Base-by-base conservation (phyloP, 2,113 vertebrate genomes). In the Motacilla tschutschensis region DNA sequence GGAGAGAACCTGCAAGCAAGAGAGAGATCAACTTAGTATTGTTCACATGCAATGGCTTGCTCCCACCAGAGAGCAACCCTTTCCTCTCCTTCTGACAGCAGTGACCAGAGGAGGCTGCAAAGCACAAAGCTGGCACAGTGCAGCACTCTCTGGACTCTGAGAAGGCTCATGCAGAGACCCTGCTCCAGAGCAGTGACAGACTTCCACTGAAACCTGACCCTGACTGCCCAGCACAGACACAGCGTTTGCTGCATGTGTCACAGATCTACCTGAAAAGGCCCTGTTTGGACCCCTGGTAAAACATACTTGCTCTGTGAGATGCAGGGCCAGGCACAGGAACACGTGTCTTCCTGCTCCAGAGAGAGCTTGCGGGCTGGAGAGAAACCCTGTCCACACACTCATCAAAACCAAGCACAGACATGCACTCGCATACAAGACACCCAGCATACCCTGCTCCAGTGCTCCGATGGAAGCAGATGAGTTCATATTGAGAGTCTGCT, bases 401-500 rank as follows among this genome's bases (percentile, higher is more conserved):
- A 9, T 17, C 72, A 35, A 24, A 81, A 64, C 12, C 5, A 3
- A 57, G 28, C 46, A 6, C 18, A 6, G 29, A 4, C 2, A 7
- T 6, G 5, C 65, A 35, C 17, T 7, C 0, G 1, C 58, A 21
- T 4, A 5, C 50, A 5, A 35, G 17, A 40, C 4, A 40, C 6
- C 31, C 17, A 3, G 59, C 94, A 5, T 95, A 96, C 97, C 96
- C 95, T 96, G 97, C n/a, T 97, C 97, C 83, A 98, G 86, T 71
- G 82, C 95, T 83, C 94, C 94, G 64, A 97, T 84, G 73, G 96
- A 85, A 50, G 94, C 35, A 16, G 97, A 96, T 2, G 96, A 95
- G 92, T 94, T 97, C 93, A 97, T 90, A 91, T 70, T 93, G 87
- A 97, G 94, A 29, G 93, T 75, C 54, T 97, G 95, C 94, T 98